Base-by-base conservation (phyloP, 2,797 vertebrate species). In the Microctenopoma lineatum region DNA sequence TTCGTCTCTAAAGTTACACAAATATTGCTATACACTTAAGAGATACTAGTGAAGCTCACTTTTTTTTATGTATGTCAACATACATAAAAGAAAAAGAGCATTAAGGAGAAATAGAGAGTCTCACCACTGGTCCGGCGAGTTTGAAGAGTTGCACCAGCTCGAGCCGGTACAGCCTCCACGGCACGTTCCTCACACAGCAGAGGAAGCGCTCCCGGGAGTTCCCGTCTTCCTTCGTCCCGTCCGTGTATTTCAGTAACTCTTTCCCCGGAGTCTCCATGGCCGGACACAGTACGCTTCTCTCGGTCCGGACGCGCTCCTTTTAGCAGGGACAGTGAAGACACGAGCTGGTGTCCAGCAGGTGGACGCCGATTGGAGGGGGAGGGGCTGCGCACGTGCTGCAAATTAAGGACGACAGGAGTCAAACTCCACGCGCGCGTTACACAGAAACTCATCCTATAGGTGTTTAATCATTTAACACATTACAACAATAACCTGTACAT, bases 101-200 rank as follows among this genome's bases (percentile, higher is more conserved):
- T 29, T 4, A 2, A 29, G 5, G 5, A 29, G 5, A 29, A 29
- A 29, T 4, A 29, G 5, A 29, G 27, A 29, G 7, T 18, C 79
- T 86, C 80, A 94, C 94, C 93, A 95, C 91, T 1, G 94, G 94
- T 80, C 91, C 92, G 2, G 91, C 90, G 42, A 95, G 75, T 72
- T 86, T 92, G 7, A 86, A 27, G 7, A 94, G 54, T n/a, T 93
- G 79, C 0, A 41, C 14, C 16, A 89, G 60, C 66, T 95, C 94
- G 4, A 79, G 27, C 51, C 70, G 84, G 73, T 89, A 92, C 0
- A 46, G 51, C 4, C 29, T 32, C 29, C 15, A 29, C 0, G 89
- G 86, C 44, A 93, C 58, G 13, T 34, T 70, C 45, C 32, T 64
- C 48, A 14, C 25, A 15, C 86, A 89, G 5, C 56, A 70, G 53